Conservation (phyloP, 2,888 invertebrate genomes). For the Bugula neritina region DNA sequence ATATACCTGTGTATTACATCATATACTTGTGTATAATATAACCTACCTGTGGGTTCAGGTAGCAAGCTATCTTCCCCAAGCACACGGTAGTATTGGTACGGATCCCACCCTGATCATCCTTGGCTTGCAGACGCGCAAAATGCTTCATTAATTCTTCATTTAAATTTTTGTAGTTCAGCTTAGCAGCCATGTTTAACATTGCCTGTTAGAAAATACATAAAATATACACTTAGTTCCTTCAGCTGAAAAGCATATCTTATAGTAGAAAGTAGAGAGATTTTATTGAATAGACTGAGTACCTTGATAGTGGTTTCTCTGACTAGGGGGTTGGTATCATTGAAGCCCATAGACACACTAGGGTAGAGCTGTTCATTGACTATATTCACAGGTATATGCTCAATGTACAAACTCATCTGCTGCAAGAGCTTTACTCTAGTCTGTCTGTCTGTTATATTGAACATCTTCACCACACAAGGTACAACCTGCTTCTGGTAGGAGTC, state of each 20-base stretch:
- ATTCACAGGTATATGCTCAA: slow-evolving; percentile 59
- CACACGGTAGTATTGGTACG: slow-evolving; percentile 98
- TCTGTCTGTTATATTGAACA: slow-evolving; percentile 90
- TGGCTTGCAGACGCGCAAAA: slow-evolving; percentile 88
- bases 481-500: slow-evolving; percentile 90
- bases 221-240: too few species aligned
- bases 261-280: too few species aligned
- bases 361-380: slow-evolving; percentile 76
- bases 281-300: slow-evolving; percentile 54
- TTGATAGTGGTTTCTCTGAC: slow-evolving; percentile 97
- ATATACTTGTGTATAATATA: too few species aligned
- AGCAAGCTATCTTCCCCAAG: slow-evolving; percentile 91
- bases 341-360: slow-evolving; percentile 72
- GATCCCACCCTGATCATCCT: slow-evolving; percentile 79
- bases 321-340: slow-evolving; percentile 91
- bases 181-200: slow-evolving; percentile 87
- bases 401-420: slow-evolving; percentile 85
- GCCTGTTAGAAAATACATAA: slow-evolving; percentile 62
- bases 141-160: slow-evolving; percentile 93
- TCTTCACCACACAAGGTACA: slow-evolving; percentile 92
- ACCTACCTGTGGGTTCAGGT: slow-evolving; percentile 71
- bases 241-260: too few species aligned
- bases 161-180: slow-evolving; percentile 92
- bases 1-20: too few species aligned
- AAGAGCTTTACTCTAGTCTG: slow-evolving; percentile 87